Base-by-base conservation (phyloP, 2,797 vertebrate genomes). In the Premnoplex brunnescens region DNA sequence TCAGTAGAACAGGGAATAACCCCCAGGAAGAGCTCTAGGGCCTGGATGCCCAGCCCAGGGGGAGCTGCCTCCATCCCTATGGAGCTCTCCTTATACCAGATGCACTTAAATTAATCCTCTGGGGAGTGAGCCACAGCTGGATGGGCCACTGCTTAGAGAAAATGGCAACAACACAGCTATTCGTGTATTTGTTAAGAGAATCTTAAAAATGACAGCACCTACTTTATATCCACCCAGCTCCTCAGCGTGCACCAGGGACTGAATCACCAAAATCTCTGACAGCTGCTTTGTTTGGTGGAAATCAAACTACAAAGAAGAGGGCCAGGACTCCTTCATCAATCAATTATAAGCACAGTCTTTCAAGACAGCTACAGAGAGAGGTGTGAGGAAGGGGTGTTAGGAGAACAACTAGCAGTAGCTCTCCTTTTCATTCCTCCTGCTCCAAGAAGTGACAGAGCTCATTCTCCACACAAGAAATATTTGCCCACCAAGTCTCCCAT, bases 241-340 rank as follows among this genome's bases (percentile, higher is more conserved):
- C 85, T 93, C 95, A 48, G 72, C 9, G 8, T 27, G 46, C 94
- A 89, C 86, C 85, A 79, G 93, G 46, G 72, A 94, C 74, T 93
- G 77, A 96, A 88, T 96, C 89, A 95, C 93, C 95, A 89, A 97
- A 82, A 92, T 95, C 86, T 94, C 63, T 95, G 96, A 96, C 97
- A 97, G 97, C 92, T 96, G 95, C 95, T 97, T 97, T 89, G 82
- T 89, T 97, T 55, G 64, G 92, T 96, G 89, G 92, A 91, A 97
- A 96, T 96, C 93, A 96, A 95, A 89, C 88, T 92, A 93, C 89
- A 93, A 95, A 62, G 52, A 96, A 97, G 58, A 96, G 88, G 83
- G 95, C 89, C 96, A 96, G 78, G 92, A 93, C 86, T 91, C 89
- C 93, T 96, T 93, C 83, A 96, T 97, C 94, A 95, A 97, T 96